Base-by-base conservation (phyloP, 2,888 invertebrate genomes). In the Micropterix aruncella region DNA sequence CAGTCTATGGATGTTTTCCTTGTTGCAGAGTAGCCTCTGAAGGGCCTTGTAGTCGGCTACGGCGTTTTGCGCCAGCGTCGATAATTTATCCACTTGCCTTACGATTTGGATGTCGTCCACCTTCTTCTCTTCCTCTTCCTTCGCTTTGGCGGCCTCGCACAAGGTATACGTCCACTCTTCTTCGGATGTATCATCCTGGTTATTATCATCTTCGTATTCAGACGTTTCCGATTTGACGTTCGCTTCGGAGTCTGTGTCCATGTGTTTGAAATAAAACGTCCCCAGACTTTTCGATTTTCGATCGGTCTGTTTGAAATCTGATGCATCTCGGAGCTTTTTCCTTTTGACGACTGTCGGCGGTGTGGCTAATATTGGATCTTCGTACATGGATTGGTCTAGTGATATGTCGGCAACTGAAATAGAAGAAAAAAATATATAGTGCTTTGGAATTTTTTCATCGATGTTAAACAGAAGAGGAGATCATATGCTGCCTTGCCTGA, bases 261-360 rank as follows among this genome's bases (percentile, higher is more conserved):
- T 77, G 62, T 90, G 90, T 61, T 77, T 83, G 63, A 87, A 89
- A 65, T 90, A 89, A 63, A 84, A 89, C 48, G 81, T 87, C 52
- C 81, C 90, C 60, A 80, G 77, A 60, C 89, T 88, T 61, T 84
- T 85, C 15, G 86, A 84, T 61, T 80, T 83, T 52, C 84, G 71
- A 61, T 83, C 82, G 7, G 86, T 80, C 53, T 83, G 74, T 57
- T 77, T 80, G 58, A 74, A 77, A 59, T 74, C 76, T 37, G 78
- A 77, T 36, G 72, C 65, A 60, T 78, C 70, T 38, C 71, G 64
- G 53, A 70, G 70, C 51, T 70, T 70, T 50, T 74, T 70, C 44
- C 53, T 55, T 41, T 74, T 63, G 51, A 71, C 73, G 15, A 71
- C 59, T 1, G 70, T 70, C 12, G 67, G 66, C 12, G 67, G 67